Evolutionary conservation across 2,888 invertebrate species (phyloP).

Genomic region (Elysia crispata): DNA sequence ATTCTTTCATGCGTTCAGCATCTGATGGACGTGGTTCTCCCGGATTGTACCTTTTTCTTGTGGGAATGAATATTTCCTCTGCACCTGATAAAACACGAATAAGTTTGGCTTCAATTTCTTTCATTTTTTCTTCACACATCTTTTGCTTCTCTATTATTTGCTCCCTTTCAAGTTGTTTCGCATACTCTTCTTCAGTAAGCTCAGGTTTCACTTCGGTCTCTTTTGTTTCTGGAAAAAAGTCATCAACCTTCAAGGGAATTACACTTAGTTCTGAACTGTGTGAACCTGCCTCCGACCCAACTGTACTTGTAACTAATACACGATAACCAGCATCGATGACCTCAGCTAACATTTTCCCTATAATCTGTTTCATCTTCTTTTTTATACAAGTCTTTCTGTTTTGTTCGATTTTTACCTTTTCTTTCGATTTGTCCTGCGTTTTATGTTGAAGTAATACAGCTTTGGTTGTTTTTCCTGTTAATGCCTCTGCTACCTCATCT

Average conservation of each 20-base stretch:
- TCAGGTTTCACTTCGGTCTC: constrained; percentile 46
- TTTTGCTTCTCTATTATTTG: constrained; percentile 46
- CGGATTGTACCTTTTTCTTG: constrained; percentile 39
- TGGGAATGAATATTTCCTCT: constrained; percentile 45
- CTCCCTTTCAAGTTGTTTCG: constrained; percentile 44
- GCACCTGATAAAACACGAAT: constrained; percentile 42
- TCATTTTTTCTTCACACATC: constrained; percentile 45
- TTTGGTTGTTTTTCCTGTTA: constrained; percentile 43
- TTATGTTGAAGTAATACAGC: constrained; percentile 13
- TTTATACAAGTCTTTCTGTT: constrained; percentile 28
- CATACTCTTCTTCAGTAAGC: constrained; percentile 46
- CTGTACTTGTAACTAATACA: constrained; percentile 41
- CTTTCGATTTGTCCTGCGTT: constrained; percentile 36
- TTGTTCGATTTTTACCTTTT: constrained; percentile 35
- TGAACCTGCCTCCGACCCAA: constrained; percentile 47
- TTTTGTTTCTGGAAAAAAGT: constrained; percentile 43
- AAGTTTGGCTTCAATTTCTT: constrained; percentile 42
- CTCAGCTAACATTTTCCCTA: constrained; percentile 40
- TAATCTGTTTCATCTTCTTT: constrained; percentile 45
- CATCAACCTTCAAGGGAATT: constrained; percentile 43
- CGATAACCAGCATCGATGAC: constrained; percentile 47
- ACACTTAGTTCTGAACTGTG: constrained; percentile 46
- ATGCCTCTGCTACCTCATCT: constrained; percentile 38
- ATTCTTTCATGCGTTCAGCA: constrained; percentile 49
- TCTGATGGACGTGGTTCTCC: constrained; percentile 40